Evolutionary conservation across 1,140 invertebrate species (phyloP).

Genomic region (Gonioctena quinquepunctata): DNA sequence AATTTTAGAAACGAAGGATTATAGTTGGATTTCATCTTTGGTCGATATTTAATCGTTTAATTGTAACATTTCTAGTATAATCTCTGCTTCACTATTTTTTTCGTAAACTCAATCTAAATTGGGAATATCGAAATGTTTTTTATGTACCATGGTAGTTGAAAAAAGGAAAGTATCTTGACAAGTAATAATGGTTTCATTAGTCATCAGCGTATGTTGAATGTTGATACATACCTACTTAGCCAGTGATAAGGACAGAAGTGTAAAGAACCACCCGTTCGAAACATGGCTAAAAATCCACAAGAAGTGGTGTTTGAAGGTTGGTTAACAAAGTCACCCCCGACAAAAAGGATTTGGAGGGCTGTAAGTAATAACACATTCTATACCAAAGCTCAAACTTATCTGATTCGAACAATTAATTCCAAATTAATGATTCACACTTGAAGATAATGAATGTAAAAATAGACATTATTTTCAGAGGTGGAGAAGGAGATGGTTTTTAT

Average conservation of each 20-base stretch:
- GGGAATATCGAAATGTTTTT: too few relatives aligned
- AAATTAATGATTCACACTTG: constrained; percentile 46
- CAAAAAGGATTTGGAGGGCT: constrained; percentile 84
- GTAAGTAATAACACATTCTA: constrained; percentile 65
- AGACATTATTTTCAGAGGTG: constrained; percentile 72
- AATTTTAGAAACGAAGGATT: too few relatives aligned
- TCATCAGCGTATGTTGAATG: constrained; percentile 8
- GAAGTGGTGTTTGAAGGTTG: constrained; percentile 74
- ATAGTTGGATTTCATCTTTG: too few relatives aligned
- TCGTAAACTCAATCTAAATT: too few relatives aligned
- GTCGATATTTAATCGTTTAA: too few relatives aligned
- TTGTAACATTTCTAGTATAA: too few relatives aligned
- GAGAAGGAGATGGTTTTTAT: constrained; percentile 90
- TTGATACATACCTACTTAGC: background rate
- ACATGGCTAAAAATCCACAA: constrained; percentile 51
- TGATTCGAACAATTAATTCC: constrained; percentile 15
- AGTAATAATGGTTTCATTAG: constrained; percentile 8
- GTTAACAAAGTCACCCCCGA: constrained; percentile 90
- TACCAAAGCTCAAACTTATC: background rate
- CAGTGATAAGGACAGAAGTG: background rate
- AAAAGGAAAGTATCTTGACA: constrained; percentile 11
- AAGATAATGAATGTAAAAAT: background rate
- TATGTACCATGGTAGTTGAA: background rate
- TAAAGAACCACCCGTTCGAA: background rate
- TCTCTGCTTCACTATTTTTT: too few relatives aligned